These are phyloP conservation scores for Pilophorus perplexus DNA, from an alignment of 2,888 invertebrate species.

Conservation along the genomic window DNA sequence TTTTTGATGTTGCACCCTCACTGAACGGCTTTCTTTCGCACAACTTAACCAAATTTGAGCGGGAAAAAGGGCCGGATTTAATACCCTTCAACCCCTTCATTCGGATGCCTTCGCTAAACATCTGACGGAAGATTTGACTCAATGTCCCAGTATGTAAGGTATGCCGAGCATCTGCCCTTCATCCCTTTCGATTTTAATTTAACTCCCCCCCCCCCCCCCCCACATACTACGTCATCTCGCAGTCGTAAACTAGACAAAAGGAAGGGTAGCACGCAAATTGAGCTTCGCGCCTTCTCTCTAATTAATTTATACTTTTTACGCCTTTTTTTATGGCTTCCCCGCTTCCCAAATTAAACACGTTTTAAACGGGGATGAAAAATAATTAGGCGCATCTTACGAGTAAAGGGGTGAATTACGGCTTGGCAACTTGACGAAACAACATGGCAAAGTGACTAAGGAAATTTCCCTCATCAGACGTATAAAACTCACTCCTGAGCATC, in stretches of 20 bases:
- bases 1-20: too few species aligned
- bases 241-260: conserved; percentile 42
- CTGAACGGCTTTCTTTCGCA: too few species aligned
- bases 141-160: conserved; percentile 37
- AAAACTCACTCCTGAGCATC: background rate
- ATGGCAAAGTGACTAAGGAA: conserved; percentile 16
- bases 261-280: conserved; percentile 41
- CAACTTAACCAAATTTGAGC: too few species aligned
- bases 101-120: too few species aligned
- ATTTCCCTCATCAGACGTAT: conserved; percentile 5
- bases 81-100: too few species aligned
- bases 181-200: conserved; percentile 37
- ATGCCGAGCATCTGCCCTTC: conserved; percentile 23
- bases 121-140: conserved; percentile 32
- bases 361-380: conserved; percentile 42
- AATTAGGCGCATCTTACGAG: conserved; percentile 36
- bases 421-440: conserved; percentile 28
- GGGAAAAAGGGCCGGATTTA: too few species aligned
- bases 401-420: conserved; percentile 22
- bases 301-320: conserved; percentile 46
- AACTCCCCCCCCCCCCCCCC: conserved; percentile 17
- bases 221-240: background rate
- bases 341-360: conserved; percentile 40
- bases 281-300: conserved; percentile 31
- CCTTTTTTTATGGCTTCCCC: conserved; percentile 42